These are phyloP conservation scores for Cordylochernes scorpioides DNA, from an alignment of 2,888 invertebrate genomes.

Conservation along the genomic window DNA sequence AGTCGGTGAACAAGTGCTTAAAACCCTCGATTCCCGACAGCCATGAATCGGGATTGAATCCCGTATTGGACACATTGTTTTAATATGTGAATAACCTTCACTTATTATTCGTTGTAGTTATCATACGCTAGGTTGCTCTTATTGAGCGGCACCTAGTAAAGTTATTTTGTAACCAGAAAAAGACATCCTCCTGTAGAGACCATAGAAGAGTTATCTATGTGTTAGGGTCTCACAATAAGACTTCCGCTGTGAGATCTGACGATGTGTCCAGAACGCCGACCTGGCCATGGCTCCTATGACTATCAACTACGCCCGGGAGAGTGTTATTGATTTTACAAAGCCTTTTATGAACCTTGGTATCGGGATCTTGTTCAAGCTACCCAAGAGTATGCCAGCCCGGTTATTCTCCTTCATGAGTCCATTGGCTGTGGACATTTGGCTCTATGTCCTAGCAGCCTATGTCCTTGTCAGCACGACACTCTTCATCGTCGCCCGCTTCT, in stretches of 20 bases:
- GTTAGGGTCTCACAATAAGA: no score
- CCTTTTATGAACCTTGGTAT: conserved; percentile 95
- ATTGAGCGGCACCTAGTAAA: background rate
- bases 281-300: conserved; percentile 90
- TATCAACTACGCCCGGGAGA: conserved; percentile 81
- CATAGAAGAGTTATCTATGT: no score
- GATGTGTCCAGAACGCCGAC: conserved; percentile 52
- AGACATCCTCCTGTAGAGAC: no score
- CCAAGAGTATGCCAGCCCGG: conserved; percentile 57
- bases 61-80: no score
- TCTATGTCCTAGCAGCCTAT: conserved; percentile 72
- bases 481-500: conserved; percentile 85
- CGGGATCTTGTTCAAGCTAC: conserved; percentile 78
- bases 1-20: no score
- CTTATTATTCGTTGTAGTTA: no score
- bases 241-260: background rate
- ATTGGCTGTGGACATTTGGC: conserved; percentile 83
- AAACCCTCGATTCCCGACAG: no score
- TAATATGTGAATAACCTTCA: no score
- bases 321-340: conserved; percentile 85
- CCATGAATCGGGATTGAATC: no score
- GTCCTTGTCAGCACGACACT: conserved; percentile 72
- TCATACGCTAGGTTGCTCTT: no score
- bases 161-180: background rate
- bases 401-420: conserved; percentile 91